phyloP scores from a whole-genome alignment of 2,888 invertebrate genomes.

The Tenthredo amoena region DNA sequence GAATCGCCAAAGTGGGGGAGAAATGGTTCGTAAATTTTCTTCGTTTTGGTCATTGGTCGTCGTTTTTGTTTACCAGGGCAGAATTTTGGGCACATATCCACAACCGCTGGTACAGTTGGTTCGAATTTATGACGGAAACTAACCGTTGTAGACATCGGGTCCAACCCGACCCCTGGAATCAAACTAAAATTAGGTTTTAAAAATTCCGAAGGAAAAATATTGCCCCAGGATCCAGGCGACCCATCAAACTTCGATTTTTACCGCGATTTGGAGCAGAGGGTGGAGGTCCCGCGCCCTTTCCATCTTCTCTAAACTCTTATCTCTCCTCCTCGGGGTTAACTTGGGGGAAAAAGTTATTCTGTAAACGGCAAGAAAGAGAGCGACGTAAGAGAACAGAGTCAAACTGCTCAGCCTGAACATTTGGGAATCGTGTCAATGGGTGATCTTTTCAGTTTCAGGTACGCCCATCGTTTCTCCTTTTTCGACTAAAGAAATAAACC shows the following conservation, averaged over 20 bases:
- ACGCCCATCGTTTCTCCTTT: neutral
- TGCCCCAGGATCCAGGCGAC: neutral
- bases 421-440: constrained; percentile 12
- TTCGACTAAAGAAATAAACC: neutral
- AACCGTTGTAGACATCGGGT: constrained; percentile 8
- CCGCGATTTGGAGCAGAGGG: neutral
- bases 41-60: constrained; percentile 25
- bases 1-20: neutral
- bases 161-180: neutral
- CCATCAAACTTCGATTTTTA: constrained; percentile 30
- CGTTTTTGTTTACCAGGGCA: constrained; percentile 1
- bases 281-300: neutral
- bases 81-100: neutral
- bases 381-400: neutral
- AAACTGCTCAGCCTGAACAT: constrained; percentile 4
- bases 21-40: constrained; percentile 8
- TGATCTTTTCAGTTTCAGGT: constrained; percentile 26
- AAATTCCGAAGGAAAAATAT: neutral
- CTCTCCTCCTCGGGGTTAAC: constrained; percentile 5
- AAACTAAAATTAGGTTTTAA: constrained; percentile 11
- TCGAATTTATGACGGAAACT: constrained; percentile 26
- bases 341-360: neutral
- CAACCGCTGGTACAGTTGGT: neutral
- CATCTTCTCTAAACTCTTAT: constrained; percentile 21
- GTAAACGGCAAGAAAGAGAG: neutral